Evolutionary conservation across 2,113 vertebrate genomes (phyloP), one percentile per base, ranked within the genome.

Genomic region (Anguilla rostrata): DNA sequence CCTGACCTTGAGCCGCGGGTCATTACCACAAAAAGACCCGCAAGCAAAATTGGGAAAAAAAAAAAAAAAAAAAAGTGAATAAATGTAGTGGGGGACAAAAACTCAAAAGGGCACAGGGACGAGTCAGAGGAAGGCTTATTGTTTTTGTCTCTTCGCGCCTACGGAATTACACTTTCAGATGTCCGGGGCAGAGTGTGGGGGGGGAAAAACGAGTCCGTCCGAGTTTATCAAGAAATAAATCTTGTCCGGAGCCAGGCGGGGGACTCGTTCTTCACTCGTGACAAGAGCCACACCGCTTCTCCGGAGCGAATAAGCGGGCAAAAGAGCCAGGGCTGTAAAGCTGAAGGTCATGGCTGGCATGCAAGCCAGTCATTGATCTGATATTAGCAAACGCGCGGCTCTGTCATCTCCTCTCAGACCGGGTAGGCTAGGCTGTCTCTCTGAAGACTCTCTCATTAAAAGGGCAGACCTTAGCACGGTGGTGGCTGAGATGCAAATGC

Each of bases 211-310:
- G 26, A 75, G 63, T 71, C 63, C 26, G 22, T n/a, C 63, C 20
- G 63, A 71, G 71, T 75, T 75, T 75, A 75, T 75, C 71, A n/a
- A 75, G n/a, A 34, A 75, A 75, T 75, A 75, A 75, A 75, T 75
- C 71, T 75, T 75, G 71, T n/a, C 26, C 29, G 11, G 11, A 75
- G 71, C 71, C n/a, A 12, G 1, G 71, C 71, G 34, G 71, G 71
- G 11, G n/a, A 75, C 22, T 75, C 71, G 71, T 75, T 75, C 71
- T 75, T 75, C 71, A 75, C n/a, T 75, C 71, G n/a, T 75, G 71
- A 34, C 71, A 75, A 75, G 71, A 5, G n/a, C n/a, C n/a, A 75
- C 71, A 3, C n/a, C 34, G n/a, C 71, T 75, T 75, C 9, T 75
- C 49, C 12, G 8, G 26, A 75, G 71, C 9, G 71, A 75, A 75